Conservation (phyloP, 1,140 invertebrate species). For the Leptopilina boulardi region DNA sequence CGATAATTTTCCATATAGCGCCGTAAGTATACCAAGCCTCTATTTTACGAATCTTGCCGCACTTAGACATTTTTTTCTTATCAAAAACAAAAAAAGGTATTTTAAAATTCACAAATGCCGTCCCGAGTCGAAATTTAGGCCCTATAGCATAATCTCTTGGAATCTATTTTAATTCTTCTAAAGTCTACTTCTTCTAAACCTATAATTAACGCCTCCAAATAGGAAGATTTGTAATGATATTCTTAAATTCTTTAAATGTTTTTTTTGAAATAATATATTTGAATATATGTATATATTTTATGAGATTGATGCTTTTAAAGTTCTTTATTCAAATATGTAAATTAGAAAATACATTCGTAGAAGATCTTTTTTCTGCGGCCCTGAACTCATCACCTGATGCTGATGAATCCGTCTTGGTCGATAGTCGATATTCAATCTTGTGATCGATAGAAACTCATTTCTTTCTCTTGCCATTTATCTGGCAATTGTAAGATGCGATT, state of each 20-base stretch:
- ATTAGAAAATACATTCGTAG: slow-evolving; percentile 8
- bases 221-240: no score
- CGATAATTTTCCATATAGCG: neutral
- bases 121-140: no score
- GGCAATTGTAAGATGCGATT: slow-evolving; percentile 47
- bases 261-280: no score
- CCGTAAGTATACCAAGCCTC: neutral
- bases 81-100: neutral
- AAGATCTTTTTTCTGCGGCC: slow-evolving; percentile 4
- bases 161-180: no score
- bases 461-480: slow-evolving; percentile 50
- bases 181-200: no score
- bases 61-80: neutral
- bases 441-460: slow-evolving; percentile 54
- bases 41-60: neutral
- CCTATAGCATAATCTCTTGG: no score
- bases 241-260: no score
- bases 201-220: no score
- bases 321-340: neutral
- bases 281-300: neutral
- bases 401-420: slow-evolving; percentile 55
- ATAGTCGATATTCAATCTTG: slow-evolving; percentile 47
- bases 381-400: slow-evolving; percentile 45
- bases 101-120: neutral
- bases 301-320: neutral